Evolutionary conservation across 2,113 vertebrate species (phyloP).

Genomic region (Semnopithecus entellus): DNA sequence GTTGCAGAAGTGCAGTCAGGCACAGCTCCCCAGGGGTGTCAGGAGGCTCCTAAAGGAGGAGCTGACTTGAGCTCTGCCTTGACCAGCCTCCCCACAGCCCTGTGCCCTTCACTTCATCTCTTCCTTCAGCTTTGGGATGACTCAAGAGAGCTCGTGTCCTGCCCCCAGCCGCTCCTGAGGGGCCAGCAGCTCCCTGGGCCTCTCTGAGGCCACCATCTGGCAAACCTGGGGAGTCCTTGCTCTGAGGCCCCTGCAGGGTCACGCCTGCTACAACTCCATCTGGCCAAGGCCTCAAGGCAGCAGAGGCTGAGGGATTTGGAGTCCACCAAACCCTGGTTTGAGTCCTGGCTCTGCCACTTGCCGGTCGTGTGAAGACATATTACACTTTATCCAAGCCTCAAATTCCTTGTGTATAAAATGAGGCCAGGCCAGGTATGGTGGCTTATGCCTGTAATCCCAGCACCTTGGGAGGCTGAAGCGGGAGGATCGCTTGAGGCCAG

Average conservation of each 20-base stretch:
- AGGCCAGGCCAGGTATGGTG: too few species aligned
- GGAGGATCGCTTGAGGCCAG: too few species aligned
- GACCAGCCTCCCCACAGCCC: background rate
- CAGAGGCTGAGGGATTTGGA: background rate
- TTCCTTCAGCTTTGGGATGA: background rate
- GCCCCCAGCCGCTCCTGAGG: background rate
- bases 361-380: background rate
- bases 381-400: background rate
- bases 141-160: background rate
- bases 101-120: background rate
- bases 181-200: background rate
- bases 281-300: background rate
- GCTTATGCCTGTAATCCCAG: too few species aligned
- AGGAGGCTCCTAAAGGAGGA: background rate
- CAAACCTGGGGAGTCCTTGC: background rate
- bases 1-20: too few species aligned
- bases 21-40: background rate
- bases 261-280: background rate
- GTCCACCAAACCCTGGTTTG: background rate
- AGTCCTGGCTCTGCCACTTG: background rate
- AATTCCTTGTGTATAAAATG: background rate
- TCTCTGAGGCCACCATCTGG: background rate
- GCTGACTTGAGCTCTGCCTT: background rate
- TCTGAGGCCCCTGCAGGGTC: background rate
- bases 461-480: too few species aligned